These are phyloP conservation scores for Myanophis thanlyinensis DNA, from an alignment of 2,113 vertebrate species.

Conservation along the genomic window DNA sequence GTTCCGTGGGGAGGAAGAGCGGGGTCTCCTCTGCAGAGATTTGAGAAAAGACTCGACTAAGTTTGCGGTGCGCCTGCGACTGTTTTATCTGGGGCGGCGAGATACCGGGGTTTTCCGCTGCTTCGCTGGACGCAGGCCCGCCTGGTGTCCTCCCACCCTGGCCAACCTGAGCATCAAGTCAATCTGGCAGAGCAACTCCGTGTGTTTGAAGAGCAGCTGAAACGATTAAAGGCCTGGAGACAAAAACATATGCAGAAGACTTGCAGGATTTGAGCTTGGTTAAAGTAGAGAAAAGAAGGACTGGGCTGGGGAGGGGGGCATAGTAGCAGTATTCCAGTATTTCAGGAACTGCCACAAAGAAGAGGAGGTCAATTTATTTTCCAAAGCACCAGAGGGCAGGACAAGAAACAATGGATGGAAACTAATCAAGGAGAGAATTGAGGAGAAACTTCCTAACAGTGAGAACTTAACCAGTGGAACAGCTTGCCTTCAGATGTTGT, in stretches of 20 bases:
- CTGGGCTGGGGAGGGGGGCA: not conserved
- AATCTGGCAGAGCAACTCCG: not conserved
- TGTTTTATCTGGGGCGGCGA: not conserved
- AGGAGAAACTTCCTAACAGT: not conserved
- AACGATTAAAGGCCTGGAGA: not conserved
- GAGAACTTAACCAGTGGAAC: not conserved
- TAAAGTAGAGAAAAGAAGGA: not conserved
- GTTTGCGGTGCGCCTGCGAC: not conserved
- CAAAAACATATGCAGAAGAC: not conserved
- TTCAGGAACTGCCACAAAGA: not conserved
- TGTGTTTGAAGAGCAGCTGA: not conserved
- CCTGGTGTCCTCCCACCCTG: not conserved
- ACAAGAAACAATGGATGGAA: not conserved
- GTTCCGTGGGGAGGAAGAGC: not conserved
- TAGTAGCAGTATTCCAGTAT: not conserved
- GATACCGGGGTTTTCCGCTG: not conserved
- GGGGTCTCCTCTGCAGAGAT: not conserved
- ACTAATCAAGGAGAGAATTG: not conserved
- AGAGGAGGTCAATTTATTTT: not conserved
- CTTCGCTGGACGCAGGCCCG: not conserved
- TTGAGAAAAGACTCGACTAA: not conserved
- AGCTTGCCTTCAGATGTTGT: not conserved
- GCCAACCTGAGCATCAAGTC: not conserved
- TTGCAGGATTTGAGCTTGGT: not conserved
- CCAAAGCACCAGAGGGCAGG: not conserved